A percentile compares a stretch with the other conserved stretches of the same genome.
Evolutionary conservation across 1,140 invertebrate genomes (phyloP).

Genomic region (Asobara japonica): DNA sequence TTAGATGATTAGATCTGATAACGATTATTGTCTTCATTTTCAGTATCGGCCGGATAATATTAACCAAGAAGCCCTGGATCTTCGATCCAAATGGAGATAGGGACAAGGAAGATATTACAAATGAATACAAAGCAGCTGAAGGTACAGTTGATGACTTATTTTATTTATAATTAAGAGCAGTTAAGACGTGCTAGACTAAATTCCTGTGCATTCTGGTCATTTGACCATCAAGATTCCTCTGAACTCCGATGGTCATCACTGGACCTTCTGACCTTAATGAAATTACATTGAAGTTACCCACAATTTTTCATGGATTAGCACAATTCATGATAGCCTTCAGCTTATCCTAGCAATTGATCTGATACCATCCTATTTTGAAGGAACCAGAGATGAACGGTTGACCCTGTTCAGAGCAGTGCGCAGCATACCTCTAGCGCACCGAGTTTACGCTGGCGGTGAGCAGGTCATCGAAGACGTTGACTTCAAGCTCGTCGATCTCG

Average conservation of each 20-base stretch:
- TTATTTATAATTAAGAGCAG: too few relatives aligned
- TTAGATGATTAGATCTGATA: slow-evolving; percentile 8
- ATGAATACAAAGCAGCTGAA: slow-evolving; percentile 79
- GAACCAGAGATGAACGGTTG: slow-evolving; percentile 73
- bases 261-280: too few relatives aligned
- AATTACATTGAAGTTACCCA: too few relatives aligned
- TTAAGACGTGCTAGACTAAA: too few relatives aligned
- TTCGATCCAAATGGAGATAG: slow-evolving; percentile 76
- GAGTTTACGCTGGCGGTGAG: slow-evolving; percentile 72
- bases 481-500: slow-evolving; percentile 76
- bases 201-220: too few relatives aligned
- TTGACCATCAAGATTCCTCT: too few relatives aligned
- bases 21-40: slow-evolving; percentile 32
- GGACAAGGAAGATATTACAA: slow-evolving; percentile 77
- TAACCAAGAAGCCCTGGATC: slow-evolving; percentile 79
- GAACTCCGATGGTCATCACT: too few relatives aligned
- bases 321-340: too few relatives aligned
- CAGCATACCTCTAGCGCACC: slow-evolving; percentile 72
- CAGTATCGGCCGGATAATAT: slow-evolving; percentile 79
- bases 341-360: not conserved
- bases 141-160: slow-evolving; percentile 58
- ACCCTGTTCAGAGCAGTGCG: slow-evolving; percentile 76
- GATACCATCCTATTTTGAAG: slow-evolving; percentile 44
- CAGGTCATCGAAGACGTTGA: slow-evolving; percentile 71
- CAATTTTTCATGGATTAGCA: too few relatives aligned